These are phyloP conservation scores for Polypedilum pembai DNA, from an alignment of 1,140 invertebrate species.

Conservation along the genomic window DNA sequence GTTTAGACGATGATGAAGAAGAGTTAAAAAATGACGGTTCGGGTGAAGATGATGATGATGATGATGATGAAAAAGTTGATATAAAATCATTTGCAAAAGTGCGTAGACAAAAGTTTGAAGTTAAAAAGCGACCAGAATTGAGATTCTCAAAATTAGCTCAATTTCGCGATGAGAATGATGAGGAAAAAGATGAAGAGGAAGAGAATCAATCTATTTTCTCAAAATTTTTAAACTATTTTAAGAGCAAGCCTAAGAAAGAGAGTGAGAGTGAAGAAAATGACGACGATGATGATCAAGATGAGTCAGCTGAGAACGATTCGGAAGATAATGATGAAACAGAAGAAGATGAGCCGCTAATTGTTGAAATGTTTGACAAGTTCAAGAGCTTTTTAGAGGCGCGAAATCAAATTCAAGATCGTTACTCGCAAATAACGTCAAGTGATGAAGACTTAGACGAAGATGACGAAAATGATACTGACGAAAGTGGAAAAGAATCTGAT, in stretches of 20 bases:
- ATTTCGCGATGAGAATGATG: conserved; percentile 21
- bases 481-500: not conserved
- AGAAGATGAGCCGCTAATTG: conserved; percentile 23
- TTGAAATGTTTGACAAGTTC: conserved; percentile 1
- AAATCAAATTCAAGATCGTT: conserved; percentile 24
- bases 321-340: conserved; percentile 29
- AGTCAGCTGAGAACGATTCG: conserved; percentile 30
- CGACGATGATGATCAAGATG: conserved; percentile 30
- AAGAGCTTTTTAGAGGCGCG: not conserved
- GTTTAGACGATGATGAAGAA: conserved; percentile 30
- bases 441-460: conserved; percentile 30
- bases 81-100: conserved; percentile 29
- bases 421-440: conserved; percentile 31
- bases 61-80: conserved; percentile 28
- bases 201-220: conserved; percentile 30
- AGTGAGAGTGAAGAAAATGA: conserved; percentile 32
- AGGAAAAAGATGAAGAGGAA: conserved; percentile 31
- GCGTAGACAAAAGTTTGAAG: conserved; percentile 24
- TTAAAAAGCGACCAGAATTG: conserved; percentile 28
- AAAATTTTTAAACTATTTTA: conserved; percentile 30
- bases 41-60: conserved; percentile 1
- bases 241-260: conserved; percentile 30
- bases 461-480: conserved; percentile 31
- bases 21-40: conserved; percentile 23
- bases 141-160: not conserved